Evolutionary conservation across 2,797 vertebrate species (phyloP).

Genomic region (Cheirogaleus major): DNA sequence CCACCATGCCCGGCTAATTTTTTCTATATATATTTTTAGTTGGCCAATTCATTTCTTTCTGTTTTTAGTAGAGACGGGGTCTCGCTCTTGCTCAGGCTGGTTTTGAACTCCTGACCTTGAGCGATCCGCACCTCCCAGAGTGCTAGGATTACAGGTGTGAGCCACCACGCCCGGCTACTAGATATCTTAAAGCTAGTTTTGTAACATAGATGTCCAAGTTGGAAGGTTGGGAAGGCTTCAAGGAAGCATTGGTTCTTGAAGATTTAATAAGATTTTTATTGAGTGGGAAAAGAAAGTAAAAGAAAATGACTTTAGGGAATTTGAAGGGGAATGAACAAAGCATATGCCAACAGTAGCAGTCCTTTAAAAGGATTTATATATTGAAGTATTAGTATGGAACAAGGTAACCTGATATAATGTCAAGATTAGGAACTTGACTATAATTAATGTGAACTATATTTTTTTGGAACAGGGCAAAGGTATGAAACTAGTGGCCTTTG

Average conservation of each 20-base stretch:
- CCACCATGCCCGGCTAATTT: too few relatives aligned
- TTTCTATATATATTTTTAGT: too few relatives aligned
- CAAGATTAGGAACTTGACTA: slow-evolving; percentile 24
- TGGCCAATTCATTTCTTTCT: too few relatives aligned
- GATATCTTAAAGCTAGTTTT: neutral
- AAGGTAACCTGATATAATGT: neutral
- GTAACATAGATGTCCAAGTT: neutral
- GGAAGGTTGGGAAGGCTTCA: slow-evolving; percentile 25
- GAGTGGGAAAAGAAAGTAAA: neutral
- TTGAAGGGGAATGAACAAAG: neutral
- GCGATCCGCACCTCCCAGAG: too few relatives aligned
- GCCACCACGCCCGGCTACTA: neutral
- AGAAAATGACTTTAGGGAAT: slow-evolving; percentile 8
- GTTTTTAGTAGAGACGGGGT: too few relatives aligned
- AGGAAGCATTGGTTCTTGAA: neutral
- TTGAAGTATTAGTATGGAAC: slow-evolving; percentile 16
- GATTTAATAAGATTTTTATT: slow-evolving; percentile 12
- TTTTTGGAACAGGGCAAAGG: slow-evolving; percentile 32
- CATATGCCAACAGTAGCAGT: neutral
- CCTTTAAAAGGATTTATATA: neutral
- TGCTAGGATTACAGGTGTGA: too few relatives aligned
- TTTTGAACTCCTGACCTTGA: too few relatives aligned
- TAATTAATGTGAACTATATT: neutral
- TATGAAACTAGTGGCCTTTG: neutral
- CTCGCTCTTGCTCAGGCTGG: too few relatives aligned